These are phyloP conservation scores for Agrotis clavis DNA, from an alignment of 2,888 invertebrate species.

Conservation along the genomic window DNA sequence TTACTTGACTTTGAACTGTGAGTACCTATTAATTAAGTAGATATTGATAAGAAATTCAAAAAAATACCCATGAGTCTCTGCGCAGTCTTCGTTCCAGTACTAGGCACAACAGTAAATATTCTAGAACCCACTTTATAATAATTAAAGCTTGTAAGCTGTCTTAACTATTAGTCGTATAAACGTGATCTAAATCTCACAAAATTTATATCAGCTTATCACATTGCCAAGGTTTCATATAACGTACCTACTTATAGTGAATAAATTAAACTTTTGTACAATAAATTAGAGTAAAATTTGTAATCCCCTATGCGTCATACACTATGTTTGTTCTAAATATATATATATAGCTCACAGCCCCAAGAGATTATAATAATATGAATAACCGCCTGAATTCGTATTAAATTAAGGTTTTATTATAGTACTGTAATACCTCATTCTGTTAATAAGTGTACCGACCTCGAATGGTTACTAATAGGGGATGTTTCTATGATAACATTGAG, in stretches of 20 bases:
- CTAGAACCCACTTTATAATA: not conserved
- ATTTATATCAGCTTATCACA: constrained; percentile 14
- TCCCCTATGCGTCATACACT: constrained; percentile 33
- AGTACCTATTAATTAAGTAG: not conserved
- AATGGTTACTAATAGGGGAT: not conserved
- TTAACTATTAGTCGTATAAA: not conserved
- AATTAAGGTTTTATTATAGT: constrained; percentile 16
- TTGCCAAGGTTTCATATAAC: constrained; percentile 2
- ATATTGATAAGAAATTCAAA: not conserved
- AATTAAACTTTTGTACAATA: constrained; percentile 41
- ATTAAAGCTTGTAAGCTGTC: not conserved
- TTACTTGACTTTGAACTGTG: not conserved
- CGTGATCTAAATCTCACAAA: constrained; percentile 18
- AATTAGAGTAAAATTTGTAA: constrained; percentile 29
- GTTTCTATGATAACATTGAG: constrained; percentile 4
- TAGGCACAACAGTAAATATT: not conserved
- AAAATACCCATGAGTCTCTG: too few relatives aligned
- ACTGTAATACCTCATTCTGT: constrained; percentile 4
- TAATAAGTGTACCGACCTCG: constrained; percentile 4
- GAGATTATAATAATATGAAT: constrained; percentile 16
- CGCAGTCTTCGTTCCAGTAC: not conserved
- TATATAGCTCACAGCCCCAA: constrained; percentile 30
- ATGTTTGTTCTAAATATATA: constrained; percentile 43
- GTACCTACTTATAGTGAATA: constrained; percentile 7
- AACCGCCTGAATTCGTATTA: constrained; percentile 21